Evolutionary conservation across 2,888 invertebrate species (phyloP).

Genomic region (Eudasyphora cyanicolor): DNA sequence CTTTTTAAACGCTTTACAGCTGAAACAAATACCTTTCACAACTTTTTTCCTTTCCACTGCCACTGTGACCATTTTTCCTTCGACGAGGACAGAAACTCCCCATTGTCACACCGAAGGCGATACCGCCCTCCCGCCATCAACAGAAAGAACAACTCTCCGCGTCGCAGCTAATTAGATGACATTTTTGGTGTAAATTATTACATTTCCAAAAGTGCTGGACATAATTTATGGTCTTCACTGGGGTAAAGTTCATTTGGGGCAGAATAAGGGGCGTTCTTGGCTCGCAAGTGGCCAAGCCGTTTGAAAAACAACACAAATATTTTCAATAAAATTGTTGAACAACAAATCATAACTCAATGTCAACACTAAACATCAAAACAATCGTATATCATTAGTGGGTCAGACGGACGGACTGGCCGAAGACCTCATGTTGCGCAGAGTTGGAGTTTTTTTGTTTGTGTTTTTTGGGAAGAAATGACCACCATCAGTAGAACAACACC

Average conservation of each 20-base stretch:
- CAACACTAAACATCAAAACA: constrained; percentile 47
- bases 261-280: not conserved
- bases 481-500: not conserved
- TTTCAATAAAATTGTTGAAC: constrained; percentile 13
- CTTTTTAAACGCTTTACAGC: no score
- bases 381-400: constrained; percentile 46
- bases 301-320: not conserved
- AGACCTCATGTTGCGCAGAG: not conserved
- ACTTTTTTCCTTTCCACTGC: not conserved
- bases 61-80: not conserved
- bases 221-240: constrained; percentile 4
- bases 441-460: not conserved
- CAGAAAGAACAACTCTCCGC: not conserved
- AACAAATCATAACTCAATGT: constrained; percentile 49
- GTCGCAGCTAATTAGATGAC: constrained; percentile 20
- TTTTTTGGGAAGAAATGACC: constrained; percentile 1
- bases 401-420: not conserved
- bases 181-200: constrained; percentile 19
- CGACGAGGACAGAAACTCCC: not conserved
- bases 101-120: not conserved
- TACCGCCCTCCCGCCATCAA: not conserved
- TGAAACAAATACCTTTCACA: not conserved
- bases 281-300: not conserved
- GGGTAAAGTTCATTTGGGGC: not conserved
- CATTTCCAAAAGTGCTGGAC: constrained; percentile 7